Percentiles rank a stretch among this genome's conserved stretches.
These are phyloP conservation scores for Axinella damicornis DNA, from an alignment of 37 sponge, comb jelly and placozoan species.

Conservation along the genomic window DNA sequence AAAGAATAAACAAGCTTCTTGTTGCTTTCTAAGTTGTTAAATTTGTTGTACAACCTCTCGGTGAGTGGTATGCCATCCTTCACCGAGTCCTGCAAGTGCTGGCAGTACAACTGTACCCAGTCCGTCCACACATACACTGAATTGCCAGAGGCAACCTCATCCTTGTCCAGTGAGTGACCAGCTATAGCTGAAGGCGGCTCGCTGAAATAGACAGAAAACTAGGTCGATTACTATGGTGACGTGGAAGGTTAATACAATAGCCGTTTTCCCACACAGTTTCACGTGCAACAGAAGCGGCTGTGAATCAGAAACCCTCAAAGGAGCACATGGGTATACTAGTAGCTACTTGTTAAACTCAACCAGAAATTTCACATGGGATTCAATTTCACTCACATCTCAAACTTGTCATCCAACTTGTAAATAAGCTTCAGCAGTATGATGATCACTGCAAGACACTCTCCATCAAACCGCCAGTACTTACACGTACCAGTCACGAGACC, in stretches of 20 bases:
- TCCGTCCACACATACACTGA: slow-evolving; percentile 40
- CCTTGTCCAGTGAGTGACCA: neutral
- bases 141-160: neutral
- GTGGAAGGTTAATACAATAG: no score
- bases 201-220: neutral
- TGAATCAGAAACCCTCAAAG: no score
- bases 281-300: no score
- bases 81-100: slow-evolving; percentile 6
- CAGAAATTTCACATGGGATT: no score
- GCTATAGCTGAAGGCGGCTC: neutral
- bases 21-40: no score
- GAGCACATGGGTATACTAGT: no score
- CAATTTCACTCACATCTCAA: slow-evolving; percentile 70
- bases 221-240: no score
- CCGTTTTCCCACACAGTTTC: no score
- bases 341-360: no score
- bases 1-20: no score
- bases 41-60: no score
- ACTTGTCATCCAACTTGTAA: slow-evolving; percentile 58
- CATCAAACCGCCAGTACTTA: slow-evolving; percentile 27
- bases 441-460: slow-evolving; percentile 53
- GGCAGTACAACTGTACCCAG: slow-evolving; percentile 42
- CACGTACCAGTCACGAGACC: neutral
- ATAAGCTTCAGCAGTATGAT: slow-evolving; percentile 48
- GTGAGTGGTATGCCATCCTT: slow-evolving; percentile 2